These are phyloP conservation scores for Coccyzus lansbergi DNA, from an alignment of 2,797 vertebrate species.

Conservation along the genomic window DNA sequence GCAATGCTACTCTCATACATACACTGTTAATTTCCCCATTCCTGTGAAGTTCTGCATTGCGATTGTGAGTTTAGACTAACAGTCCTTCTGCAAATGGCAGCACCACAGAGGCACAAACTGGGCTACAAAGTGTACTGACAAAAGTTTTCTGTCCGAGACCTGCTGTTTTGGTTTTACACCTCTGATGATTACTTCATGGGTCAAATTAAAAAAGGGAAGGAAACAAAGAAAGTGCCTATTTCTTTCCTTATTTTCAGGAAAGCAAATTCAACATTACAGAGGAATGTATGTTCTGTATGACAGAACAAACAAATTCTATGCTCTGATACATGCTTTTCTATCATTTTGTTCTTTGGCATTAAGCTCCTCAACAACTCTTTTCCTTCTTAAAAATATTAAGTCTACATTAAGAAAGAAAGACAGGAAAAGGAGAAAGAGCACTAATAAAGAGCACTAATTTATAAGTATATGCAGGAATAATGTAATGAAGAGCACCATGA, in stretches of 20 bases:
- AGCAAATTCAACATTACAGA: background rate
- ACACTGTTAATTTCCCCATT: background rate
- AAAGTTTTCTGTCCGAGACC: background rate
- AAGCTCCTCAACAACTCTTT: background rate
- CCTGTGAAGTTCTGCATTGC: background rate
- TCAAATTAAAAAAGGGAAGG: background rate
- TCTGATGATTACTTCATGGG: background rate
- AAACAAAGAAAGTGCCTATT: background rate
- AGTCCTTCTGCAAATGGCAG: background rate
- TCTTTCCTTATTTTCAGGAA: background rate
- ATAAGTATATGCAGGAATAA: background rate
- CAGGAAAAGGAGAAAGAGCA: background rate
- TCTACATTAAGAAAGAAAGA: background rate
- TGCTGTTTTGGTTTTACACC: background rate
- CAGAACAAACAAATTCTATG: background rate
- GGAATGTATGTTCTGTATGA: too few relatives aligned
- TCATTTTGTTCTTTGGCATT: background rate
- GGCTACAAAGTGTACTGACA: background rate
- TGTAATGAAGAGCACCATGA: background rate
- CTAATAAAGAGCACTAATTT: background rate
- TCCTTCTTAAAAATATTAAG: conserved; percentile 1
- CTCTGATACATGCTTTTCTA: background rate
- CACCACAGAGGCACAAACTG: rapidly evolving
- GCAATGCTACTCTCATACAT: background rate
- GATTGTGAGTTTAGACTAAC: background rate